Evolutionary conservation across 2,888 invertebrate genomes (phyloP), one percentile per base, ranked within the genome.

Genomic region (Rutpela maculata): DNA sequence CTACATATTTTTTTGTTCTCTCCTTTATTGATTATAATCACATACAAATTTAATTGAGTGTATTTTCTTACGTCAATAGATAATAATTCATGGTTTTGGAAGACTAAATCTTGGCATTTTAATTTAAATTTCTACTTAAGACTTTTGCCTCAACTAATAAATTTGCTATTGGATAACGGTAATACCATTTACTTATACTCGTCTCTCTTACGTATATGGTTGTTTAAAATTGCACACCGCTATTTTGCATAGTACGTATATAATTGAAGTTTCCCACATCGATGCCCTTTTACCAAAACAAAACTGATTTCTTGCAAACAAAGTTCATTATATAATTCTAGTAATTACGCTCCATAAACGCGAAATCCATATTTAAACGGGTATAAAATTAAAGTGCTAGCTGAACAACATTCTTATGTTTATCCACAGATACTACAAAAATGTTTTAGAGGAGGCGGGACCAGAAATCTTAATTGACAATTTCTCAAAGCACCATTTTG

Each of bases 151-250:
- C 80, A 80, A 78, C 82, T 83, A 84, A 85, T 86, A 85, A 86
- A 85, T 85, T 84, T 82, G 69, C 84, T 82, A 83, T 84, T 75
- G 82, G 67, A 66, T 84, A 84, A 85, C 84, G 85, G 84, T 83
- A 83, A 81, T 81, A 84, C 84, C 84, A 81, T 85, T 85, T 86
- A 84, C 85, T 84, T 82, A 82, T 81, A 84, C 80, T 80, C 81
- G 82, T 83, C 83, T 85, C 80, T 85, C 78, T 80, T 84, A 84
- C 84, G 69, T 85, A 85, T 85, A 84, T 79, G 84, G 84, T 66
- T 63, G 81, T 83, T 83, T 82, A 82, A 84, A 83, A 84, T 78
- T 80, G 77, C 77, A 78, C 80, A 78, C 80, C 79, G 78, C 83
- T 83, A 81, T 82, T 82, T 83, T 83, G 82, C 81, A 83, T 82